Evolutionary conservation across 2,113 vertebrate genomes (phyloP), one percentile per base, ranked within the genome.

Genomic region (Struthio camelus): DNA sequence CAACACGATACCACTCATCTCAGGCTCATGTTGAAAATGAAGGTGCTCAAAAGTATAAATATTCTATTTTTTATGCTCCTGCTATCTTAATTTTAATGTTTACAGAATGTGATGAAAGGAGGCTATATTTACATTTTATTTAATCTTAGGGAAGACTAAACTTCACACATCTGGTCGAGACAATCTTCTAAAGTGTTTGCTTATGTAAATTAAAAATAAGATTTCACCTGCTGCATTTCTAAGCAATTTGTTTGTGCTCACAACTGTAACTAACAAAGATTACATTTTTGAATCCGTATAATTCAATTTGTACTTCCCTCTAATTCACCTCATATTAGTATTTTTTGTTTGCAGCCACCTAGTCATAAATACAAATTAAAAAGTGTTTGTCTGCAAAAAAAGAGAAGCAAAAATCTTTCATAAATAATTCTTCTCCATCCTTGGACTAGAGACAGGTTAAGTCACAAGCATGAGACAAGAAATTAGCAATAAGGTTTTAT

Each of bases 231-330:
- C 67, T 95, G 79, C 59, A 78, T 67, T 94, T 81, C 44, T 79
- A 95, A 94, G 64, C 61, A 97, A 96, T 97, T 97, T 97, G 65
- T 97, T 96, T 97, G 66, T 94, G 36, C 81, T 96, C 85, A 96
- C 69, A 97, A 40, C 64, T 97, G 95, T 95, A 97, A 67, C 87
- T 97, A 96, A 95, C 77, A 98, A 96, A 96, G 54, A 95, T 94
- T 97, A 77, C 22, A 82, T 84, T 97, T 97, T 94, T 81, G 42
- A 97, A 92, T 94, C 61, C 85, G 85, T 93, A 87, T 96, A 96
- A 95, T 96, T 96, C 78, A 96, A 96, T 97, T 97, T 97, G 22
- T 38, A 90, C 59, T 93, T 96, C 77, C 54, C 75, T 95, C 65
- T 97, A 94, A 90, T 90, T 95, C 48, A 54, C 8, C 17, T 89